Evolutionary conservation across 2,888 invertebrate species (phyloP), one percentile per base, ranked within the genome.

Genomic region (Galerucella pusilla): DNA sequence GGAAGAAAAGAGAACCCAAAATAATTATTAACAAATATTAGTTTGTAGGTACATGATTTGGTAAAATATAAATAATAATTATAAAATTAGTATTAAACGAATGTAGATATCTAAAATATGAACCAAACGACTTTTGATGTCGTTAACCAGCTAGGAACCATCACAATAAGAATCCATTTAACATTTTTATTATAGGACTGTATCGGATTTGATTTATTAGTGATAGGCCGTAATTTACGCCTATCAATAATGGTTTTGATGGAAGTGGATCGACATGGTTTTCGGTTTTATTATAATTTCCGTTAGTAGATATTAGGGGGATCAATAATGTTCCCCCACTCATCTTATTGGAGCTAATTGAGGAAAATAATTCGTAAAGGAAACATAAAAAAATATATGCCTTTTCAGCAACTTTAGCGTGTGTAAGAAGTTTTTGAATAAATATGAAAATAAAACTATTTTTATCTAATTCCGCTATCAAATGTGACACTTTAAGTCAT

Each of bases 191-290:
- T 61, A 60, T 63, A 73, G 49, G 66, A 71, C 67, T 77, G 77
- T 79, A 80, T 81, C 78, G 77, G 72, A 74, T 73, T 78, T 81
- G 83, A 83, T 84, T 84, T 82, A 83, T 83, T 82, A 82, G 80
- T 81, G 80, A 82, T 81, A 78, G 72, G 59, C 78, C 75, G 79
- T 81, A 82, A 82, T 83, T 83, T 82, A 81, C 83, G 82, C 82
- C 82, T 83, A 81, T 81, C 78, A 66, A 77, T 76, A 77, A 77
- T 61, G 67, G 59, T 76, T 42, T 73, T 82, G 81, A 82, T 81
- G 81, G 78, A 78, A 77, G 73, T 77, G 71, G 73, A 75, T 77
- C 69, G 74, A 75, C 73, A 72, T 74, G 72, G 72, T 71, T 73
- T 77, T 69, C 68, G 73, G 67, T 74, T 72, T 70, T 76, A 63